Evolutionary conservation across 2,888 invertebrate species (phyloP), one percentile per base, ranked within the genome.

Genomic region (Blomia tropicalis): DNA sequence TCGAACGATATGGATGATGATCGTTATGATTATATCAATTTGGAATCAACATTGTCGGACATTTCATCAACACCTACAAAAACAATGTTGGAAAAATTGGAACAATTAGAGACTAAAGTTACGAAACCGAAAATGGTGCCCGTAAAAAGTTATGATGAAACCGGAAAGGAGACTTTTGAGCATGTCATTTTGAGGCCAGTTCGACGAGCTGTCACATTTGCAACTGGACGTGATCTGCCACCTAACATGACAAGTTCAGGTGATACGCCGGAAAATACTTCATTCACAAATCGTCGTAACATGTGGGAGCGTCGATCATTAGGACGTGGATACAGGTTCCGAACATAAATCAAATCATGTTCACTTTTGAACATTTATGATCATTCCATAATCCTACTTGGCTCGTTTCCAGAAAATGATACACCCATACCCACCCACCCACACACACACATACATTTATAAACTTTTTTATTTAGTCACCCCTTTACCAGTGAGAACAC

Each of bases 241-340:
- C 7, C 51, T 11, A n/a, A 7, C 51, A 47, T n/a, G 5, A 19
- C 51, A 47, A 19, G 22, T 19, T 11, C 7, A 11, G 51, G 27
- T n/a, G 22, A 47, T 11, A 47, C 27, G 22, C 22, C 27, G 7
- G 51, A 47, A n/a, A 47, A 22, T 14, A 56, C 29, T 27, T 56
- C 56, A 19, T 56, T 56, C 29, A 30, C 56, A n/a, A 56, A 29
- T 30, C 56, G 56, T n/a, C 56, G 56, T 25, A 56, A 56, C 29
- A 14, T 56, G 3, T 56, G 56, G 56, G 56, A 56, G 29, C 2
- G 56, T 29, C 56, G 56, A n/a, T 56, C 56, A 36, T 25, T 56
- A 4, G 29, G 29, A 14, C 29, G 25, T 2, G 29, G 56, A 11
- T 56, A 27, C 29, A 56, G 29, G 29, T 56, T 19, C 29, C 31